Conservation (phyloP, 2,888 invertebrate genomes). For the Dione vanillae region DNA sequence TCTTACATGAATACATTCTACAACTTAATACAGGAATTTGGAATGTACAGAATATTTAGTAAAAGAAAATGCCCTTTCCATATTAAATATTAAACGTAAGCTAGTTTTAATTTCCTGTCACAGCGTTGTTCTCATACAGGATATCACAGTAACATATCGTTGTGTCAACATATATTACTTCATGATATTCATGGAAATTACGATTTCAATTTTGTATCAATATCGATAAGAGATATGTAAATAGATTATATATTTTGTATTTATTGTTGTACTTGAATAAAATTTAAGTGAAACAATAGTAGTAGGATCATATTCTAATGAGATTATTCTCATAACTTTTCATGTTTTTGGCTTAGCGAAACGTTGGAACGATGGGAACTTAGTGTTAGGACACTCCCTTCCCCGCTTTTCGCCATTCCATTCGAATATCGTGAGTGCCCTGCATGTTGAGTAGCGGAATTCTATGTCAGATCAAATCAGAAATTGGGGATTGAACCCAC, state of each 20-base stretch:
- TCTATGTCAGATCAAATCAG: no score
- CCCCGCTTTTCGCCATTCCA: no score
- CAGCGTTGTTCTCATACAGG: conserved; percentile 17
- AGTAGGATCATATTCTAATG: not conserved
- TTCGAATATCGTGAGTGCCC: no score
- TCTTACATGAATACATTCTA: not conserved
- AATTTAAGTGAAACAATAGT: not conserved
- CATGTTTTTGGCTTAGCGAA: no score
- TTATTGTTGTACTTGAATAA: not conserved
- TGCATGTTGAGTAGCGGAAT: no score
- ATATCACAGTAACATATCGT: conserved; percentile 15
- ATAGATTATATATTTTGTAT: not conserved
- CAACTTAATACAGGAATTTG: not conserved
- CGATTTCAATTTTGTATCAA: conserved; percentile 10
- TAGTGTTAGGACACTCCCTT: no score
- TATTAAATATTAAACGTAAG: conserved; percentile 9
- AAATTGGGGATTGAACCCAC: no score
- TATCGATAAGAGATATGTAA: not conserved
- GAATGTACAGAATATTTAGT: not conserved
- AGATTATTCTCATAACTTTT: no score
- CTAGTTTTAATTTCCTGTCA: conserved; percentile 35
- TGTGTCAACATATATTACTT: conserved; percentile 14
- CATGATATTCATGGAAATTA: not conserved
- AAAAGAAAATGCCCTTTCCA: conserved; percentile 2
- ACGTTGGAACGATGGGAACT: no score